Conservation (phyloP, 2,797 vertebrate species). For the Pseudochaenichthys georgianus region DNA sequence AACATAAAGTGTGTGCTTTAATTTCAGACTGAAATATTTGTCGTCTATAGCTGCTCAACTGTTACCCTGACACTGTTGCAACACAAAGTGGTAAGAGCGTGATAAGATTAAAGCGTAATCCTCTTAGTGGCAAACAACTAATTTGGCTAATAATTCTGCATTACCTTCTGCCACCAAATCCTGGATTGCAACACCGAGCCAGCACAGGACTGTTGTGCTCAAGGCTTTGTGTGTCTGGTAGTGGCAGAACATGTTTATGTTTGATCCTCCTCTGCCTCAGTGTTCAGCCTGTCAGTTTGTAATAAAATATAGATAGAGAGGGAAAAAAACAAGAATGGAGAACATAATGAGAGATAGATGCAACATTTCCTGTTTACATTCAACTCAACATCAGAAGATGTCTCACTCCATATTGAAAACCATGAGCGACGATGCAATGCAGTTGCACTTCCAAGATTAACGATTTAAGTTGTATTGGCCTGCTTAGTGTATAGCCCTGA, state of each 20-base stretch:
- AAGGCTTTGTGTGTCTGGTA: slow-evolving; percentile 73
- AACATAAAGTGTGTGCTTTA: slow-evolving; percentile 27
- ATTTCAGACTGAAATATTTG: slow-evolving; percentile 41
- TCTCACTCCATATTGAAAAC: not conserved
- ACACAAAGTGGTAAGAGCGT: slow-evolving; percentile 64
- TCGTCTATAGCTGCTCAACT: slow-evolving; percentile 52
- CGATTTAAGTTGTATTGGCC: slow-evolving; percentile 24
- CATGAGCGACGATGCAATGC: not conserved
- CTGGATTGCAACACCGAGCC: slow-evolving; percentile 77
- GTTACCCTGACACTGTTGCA: slow-evolving; percentile 52
- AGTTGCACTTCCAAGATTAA: slow-evolving; percentile 24
- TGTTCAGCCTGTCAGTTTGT: slow-evolving; percentile 51
- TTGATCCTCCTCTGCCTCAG: slow-evolving; percentile 55
- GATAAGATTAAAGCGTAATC: slow-evolving; percentile 81
- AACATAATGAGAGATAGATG: slow-evolving; percentile 18
- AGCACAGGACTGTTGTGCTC: slow-evolving; percentile 62
- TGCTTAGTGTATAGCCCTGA: slow-evolving; percentile 4
- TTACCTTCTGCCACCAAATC: slow-evolving; percentile 77
- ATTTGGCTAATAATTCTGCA: slow-evolving; percentile 83
- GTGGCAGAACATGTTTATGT: slow-evolving; percentile 61
- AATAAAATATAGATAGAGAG: slow-evolving; percentile 41
- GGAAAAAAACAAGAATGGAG: slow-evolving; percentile 11
- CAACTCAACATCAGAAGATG: slow-evolving; percentile 11
- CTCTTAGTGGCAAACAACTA: slow-evolving; percentile 84
- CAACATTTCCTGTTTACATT: slow-evolving; percentile 8